Conservation (phyloP, 2,113 vertebrate species). For the Oxyruncus cristatus region DNA sequence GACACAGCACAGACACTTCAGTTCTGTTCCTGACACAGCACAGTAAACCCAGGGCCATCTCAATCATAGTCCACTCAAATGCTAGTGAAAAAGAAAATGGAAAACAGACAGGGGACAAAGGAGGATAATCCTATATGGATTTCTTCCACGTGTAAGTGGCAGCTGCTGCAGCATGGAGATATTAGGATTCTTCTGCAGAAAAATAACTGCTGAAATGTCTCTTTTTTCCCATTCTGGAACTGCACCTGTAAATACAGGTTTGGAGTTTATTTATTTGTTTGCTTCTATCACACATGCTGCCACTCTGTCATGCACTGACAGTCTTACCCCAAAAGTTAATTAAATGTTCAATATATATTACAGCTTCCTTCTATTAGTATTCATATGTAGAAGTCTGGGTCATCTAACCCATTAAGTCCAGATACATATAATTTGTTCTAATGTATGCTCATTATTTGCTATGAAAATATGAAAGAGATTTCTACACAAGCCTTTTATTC, state of each 20-base stretch:
- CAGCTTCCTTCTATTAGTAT: conserved; percentile 27
- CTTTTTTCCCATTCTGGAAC: background rate
- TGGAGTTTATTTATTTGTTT: background rate
- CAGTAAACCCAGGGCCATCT: background rate
- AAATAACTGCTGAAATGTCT: background rate
- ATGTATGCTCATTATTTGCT: conserved; percentile 54
- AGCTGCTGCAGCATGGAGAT: background rate
- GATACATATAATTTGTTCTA: conserved; percentile 44
- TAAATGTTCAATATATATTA: conserved; percentile 38
- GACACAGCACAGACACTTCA: background rate
- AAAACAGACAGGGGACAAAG: background rate
- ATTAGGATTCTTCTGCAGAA: background rate
- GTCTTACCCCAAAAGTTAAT: conserved; percentile 35
- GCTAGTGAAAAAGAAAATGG: background rate
- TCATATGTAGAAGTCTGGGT: conserved; percentile 35
- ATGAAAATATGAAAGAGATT: conserved; percentile 26
- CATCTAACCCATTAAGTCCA: conserved; percentile 42
- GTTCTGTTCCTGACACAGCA: background rate
- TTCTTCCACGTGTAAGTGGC: background rate
- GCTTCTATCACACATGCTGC: background rate
- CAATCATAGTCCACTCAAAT: background rate
- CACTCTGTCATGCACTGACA: conserved; percentile 1
- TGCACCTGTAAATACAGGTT: background rate
- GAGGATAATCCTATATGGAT: background rate
- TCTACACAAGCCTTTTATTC: conserved; percentile 35